These are phyloP conservation scores for Hippocampus kuda DNA, from an alignment of 2,797 vertebrate genomes.

Conservation along the genomic window DNA sequence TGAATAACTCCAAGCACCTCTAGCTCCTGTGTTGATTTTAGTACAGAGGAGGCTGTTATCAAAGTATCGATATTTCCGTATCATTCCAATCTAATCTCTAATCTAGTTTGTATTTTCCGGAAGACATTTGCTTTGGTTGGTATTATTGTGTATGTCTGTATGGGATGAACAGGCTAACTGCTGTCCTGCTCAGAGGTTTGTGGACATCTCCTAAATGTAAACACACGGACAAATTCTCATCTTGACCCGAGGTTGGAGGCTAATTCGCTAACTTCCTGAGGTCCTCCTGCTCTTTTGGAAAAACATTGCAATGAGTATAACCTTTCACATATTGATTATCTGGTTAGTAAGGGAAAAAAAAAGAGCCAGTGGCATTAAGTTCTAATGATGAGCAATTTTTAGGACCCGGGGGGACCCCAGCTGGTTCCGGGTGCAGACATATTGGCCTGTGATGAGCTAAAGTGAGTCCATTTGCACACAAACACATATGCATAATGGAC, in stretches of 20 bases:
- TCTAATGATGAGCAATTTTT: slow-evolving; percentile 68
- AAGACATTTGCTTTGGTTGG: background rate
- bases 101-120: background rate
- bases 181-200: background rate
- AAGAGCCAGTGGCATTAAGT: slow-evolving; percentile 45
- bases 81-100: too few relatives aligned
- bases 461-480: slow-evolving; percentile 61
- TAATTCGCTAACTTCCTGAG: slow-evolving; percentile 21
- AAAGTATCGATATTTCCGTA: too few relatives aligned
- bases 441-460: slow-evolving; percentile 70
- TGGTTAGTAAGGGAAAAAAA: slow-evolving; percentile 46
- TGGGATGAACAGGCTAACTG: background rate
- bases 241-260: slow-evolving; percentile 11
- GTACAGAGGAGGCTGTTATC: too few relatives aligned
- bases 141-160: background rate
- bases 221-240: background rate
- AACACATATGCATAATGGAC: slow-evolving; percentile 74
- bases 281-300: slow-evolving; percentile 11
- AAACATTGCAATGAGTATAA: slow-evolving; percentile 20
- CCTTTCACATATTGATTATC: slow-evolving; percentile 35
- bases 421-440: slow-evolving; percentile 59
- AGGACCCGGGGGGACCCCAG: slow-evolving; percentile 61
- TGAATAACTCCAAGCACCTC: too few relatives aligned
- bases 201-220: background rate
- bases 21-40: too few relatives aligned